Percentiles rank a stretch among this genome's conserved stretches.
phyloP scores from a whole-genome alignment of 2,888 invertebrate species.

The Atethmia centrago region DNA sequence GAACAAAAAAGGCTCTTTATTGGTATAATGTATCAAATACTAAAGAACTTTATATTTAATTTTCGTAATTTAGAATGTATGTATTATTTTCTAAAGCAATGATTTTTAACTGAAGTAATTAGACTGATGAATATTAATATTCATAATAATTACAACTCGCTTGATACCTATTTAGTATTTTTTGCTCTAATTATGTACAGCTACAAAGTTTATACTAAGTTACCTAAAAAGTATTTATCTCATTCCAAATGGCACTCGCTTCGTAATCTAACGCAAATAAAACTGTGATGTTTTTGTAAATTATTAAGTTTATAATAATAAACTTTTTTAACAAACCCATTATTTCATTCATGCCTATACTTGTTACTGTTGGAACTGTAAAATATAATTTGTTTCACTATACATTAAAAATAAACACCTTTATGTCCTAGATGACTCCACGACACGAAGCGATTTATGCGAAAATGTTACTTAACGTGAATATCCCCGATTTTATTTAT shows the following conservation, averaged over 20 bases:
- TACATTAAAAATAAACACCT: slow-evolving; percentile 2
- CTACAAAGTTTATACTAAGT: slow-evolving; percentile 17
- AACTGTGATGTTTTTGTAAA: slow-evolving; percentile 77
- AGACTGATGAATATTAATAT: slow-evolving; percentile 11
- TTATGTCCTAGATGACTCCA: not conserved
- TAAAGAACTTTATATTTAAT: slow-evolving; percentile 21
- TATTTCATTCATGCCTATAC: slow-evolving; percentile 46
- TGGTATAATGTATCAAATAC: not conserved
- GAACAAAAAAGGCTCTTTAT: not conserved
- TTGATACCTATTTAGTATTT: slow-evolving; percentile 14
- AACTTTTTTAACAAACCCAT: slow-evolving; percentile 67
- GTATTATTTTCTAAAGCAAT: not conserved
- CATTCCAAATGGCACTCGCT: slow-evolving; percentile 63
- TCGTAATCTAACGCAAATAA: slow-evolving; percentile 61
- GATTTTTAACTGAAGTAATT: slow-evolving; percentile 7
- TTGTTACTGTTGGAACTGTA: slow-evolving; percentile 21
- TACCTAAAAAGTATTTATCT: slow-evolving; percentile 36
- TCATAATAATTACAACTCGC: not conserved
- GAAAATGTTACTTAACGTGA: not conserved
- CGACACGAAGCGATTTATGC: not conserved
- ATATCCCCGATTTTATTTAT: not conserved
- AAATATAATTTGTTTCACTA: slow-evolving; percentile 30
- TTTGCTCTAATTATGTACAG: slow-evolving; percentile 22
- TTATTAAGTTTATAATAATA: slow-evolving; percentile 70
- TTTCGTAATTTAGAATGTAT: slow-evolving; percentile 4